Evolutionary conservation across 2,797 vertebrate species (phyloP).

Genomic region (Macroramphosus scolopax): DNA sequence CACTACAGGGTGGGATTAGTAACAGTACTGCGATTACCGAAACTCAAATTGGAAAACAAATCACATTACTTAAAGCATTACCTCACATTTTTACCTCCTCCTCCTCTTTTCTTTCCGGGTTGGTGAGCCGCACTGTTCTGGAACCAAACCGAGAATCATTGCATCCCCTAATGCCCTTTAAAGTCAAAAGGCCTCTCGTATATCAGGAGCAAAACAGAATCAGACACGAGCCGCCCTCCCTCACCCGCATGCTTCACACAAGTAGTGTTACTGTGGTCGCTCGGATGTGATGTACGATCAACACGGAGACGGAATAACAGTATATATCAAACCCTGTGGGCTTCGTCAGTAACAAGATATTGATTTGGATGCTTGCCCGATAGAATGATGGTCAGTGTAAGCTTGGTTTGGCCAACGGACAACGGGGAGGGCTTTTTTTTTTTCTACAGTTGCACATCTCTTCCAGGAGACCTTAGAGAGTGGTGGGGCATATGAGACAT

Average conservation of each 20-base stretch:
- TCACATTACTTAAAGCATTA: no score
- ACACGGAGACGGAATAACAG: slow-evolving; percentile 38
- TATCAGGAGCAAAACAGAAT: slow-evolving; percentile 28
- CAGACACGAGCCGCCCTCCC: slow-evolving; percentile 20
- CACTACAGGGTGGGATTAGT: no score
- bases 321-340: slow-evolving; percentile 42
- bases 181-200: slow-evolving; percentile 28
- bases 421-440: slow-evolving; percentile 15
- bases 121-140: background rate
- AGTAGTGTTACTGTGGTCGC: slow-evolving; percentile 12
- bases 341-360: slow-evolving; percentile 55
- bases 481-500: slow-evolving; percentile 53
- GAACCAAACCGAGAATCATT: slow-evolving; percentile 14
- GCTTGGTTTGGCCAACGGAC: slow-evolving; percentile 48
- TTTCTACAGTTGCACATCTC: slow-evolving; percentile 23
- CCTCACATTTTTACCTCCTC: no score
- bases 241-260: slow-evolving; percentile 22
- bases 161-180: slow-evolving; percentile 22
- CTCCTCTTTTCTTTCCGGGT: no score
- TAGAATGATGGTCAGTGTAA: slow-evolving; percentile 46
- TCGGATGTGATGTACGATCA: slow-evolving; percentile 41
- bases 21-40: no score
- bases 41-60: no score
- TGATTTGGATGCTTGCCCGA: slow-evolving; percentile 54
- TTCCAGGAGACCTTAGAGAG: slow-evolving; percentile 45